These are phyloP conservation scores for Emmelina monodactyla DNA, from an alignment of 2,888 invertebrate species.

Conservation along the genomic window DNA sequence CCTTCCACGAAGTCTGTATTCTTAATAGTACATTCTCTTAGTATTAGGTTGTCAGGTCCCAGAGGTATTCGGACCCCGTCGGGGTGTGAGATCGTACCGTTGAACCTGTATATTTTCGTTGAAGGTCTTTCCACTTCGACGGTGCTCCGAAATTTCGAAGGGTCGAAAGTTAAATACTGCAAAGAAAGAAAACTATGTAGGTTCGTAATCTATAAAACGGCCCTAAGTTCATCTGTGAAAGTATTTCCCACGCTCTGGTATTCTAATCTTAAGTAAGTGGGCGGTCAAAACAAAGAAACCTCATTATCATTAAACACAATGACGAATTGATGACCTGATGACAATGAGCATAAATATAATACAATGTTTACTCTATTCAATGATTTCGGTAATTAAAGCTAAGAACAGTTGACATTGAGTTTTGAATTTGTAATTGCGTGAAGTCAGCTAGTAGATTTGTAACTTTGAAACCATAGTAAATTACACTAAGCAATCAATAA, in stretches of 20 bases:
- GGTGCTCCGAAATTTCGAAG: slow-evolving; percentile 81
- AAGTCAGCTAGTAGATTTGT: too few relatives aligned
- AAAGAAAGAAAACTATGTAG: slow-evolving; percentile 17
- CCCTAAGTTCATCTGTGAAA: slow-evolving; percentile 20
- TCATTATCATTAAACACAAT: too few relatives aligned
- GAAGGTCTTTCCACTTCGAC: slow-evolving; percentile 95
- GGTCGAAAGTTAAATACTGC: slow-evolving; percentile 77
- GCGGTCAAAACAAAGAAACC: too few relatives aligned
- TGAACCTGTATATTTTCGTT: slow-evolving; percentile 94
- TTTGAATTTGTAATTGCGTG: too few relatives aligned
- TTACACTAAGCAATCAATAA: too few relatives aligned
- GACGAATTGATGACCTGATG: too few relatives aligned
- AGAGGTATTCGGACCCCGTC: slow-evolving; percentile 81
- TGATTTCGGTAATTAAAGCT: too few relatives aligned
- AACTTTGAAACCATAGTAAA: too few relatives aligned
- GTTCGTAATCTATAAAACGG: slow-evolving; percentile 15
- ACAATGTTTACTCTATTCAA: too few relatives aligned
- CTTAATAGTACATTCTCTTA: slow-evolving; percentile 93
- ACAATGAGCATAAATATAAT: too few relatives aligned
- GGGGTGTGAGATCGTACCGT: slow-evolving; percentile 86
- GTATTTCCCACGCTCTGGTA: slow-evolving; percentile 33
- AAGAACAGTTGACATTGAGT: too few relatives aligned
- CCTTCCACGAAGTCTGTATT: slow-evolving; percentile 98
- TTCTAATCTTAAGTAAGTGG: too few relatives aligned
- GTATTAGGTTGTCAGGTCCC: slow-evolving; percentile 87